These are phyloP conservation scores for Cervus canadensis DNA, from an alignment of 2,113 vertebrate genomes.

Conservation along the genomic window DNA sequence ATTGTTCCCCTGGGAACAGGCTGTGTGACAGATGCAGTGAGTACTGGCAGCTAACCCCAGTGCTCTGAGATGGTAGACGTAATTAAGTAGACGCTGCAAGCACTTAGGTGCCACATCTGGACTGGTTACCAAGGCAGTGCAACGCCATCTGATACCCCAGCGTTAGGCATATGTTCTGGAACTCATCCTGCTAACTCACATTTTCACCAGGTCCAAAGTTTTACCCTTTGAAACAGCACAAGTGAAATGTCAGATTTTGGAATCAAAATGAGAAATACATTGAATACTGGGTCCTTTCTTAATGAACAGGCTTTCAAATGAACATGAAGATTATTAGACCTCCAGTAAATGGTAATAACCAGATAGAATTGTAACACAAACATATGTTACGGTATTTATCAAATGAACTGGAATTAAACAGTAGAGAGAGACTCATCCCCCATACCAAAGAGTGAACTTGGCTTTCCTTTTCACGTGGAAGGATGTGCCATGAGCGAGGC, in stretches of 20 bases:
- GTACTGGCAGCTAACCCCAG: background rate
- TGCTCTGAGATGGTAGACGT: constrained; percentile 32
- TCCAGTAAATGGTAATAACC: background rate
- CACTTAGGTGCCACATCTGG: constrained; percentile 81
- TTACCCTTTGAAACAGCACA: constrained; percentile 37
- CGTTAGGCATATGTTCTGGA: constrained; percentile 41
- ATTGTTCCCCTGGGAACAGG: constrained; percentile 59
- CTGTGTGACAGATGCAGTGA: constrained; percentile 31
- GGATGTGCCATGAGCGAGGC: fast-evolving
- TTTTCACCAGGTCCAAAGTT: background rate
- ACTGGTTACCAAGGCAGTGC: constrained; percentile 73
- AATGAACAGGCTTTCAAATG: background rate
- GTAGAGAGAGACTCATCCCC: background rate
- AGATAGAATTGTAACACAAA: background rate
- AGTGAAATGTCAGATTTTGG: background rate
- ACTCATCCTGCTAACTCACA: constrained; percentile 36
- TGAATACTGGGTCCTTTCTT: background rate
- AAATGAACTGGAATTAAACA: background rate
- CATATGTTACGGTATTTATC: background rate
- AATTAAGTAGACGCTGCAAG: constrained; percentile 75
- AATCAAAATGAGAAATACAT: background rate
- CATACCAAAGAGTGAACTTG: background rate
- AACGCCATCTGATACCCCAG: constrained; percentile 52
- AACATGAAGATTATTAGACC: background rate
- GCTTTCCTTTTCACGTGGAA: background rate